phyloP scores from a whole-genome alignment of 2,888 invertebrate genomes.

The Ochropleura leucogaster region DNA sequence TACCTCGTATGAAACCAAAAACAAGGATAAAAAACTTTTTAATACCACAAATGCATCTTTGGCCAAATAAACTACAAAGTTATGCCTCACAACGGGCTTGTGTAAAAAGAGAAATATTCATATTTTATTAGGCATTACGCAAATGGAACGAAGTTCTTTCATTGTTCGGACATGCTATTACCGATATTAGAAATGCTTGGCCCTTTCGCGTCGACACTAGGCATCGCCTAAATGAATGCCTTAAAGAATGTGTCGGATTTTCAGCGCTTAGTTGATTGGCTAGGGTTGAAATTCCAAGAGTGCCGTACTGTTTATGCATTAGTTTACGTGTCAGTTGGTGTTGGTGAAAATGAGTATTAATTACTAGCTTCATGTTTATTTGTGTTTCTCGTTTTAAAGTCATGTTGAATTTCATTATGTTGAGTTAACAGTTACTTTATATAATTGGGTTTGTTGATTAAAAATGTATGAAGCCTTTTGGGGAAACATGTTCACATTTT shows the following conservation, averaged over 20 bases:
- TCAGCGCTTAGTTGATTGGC: background rate
- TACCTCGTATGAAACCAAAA: slow-evolving; percentile 8
- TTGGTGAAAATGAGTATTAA: background rate
- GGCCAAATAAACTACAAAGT: slow-evolving; percentile 28
- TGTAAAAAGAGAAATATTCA: slow-evolving; percentile 38
- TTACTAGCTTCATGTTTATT: slow-evolving; percentile 1
- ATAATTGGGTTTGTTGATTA: slow-evolving; percentile 5
- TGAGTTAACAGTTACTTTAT: slow-evolving; percentile 25
- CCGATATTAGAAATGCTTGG: slow-evolving; percentile 39
- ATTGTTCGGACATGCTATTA: slow-evolving; percentile 41
- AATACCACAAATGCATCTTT: slow-evolving; percentile 31
- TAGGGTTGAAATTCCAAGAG: background rate
- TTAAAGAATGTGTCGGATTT: background rate
- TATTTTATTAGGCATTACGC: slow-evolving; percentile 45
- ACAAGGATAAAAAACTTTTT: slow-evolving; percentile 23
- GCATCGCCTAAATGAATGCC: background rate
- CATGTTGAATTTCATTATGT: slow-evolving; percentile 16
- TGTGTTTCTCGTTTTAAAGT: slow-evolving; percentile 2
- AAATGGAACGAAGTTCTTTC: slow-evolving; percentile 33
- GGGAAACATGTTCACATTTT: background rate
- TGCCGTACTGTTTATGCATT: background rate
- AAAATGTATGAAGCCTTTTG: background rate
- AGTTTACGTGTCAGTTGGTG: background rate
- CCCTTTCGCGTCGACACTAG: background rate
- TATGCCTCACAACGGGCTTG: slow-evolving; percentile 10